Evolutionary conservation across 2,888 invertebrate genomes (phyloP).

Genomic region (Melolontha melolontha): DNA sequence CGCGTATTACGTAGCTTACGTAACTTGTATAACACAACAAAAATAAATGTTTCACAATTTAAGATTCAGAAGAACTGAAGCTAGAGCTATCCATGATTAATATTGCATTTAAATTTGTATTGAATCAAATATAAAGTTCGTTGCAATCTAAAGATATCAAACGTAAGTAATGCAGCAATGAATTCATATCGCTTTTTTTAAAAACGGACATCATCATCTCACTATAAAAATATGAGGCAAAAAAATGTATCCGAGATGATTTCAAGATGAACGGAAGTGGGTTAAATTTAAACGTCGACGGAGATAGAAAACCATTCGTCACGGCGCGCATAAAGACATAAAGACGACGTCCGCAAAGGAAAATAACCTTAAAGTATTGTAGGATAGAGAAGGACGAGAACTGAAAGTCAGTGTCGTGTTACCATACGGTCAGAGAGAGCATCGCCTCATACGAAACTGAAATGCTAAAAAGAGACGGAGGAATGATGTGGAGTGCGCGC

Average conservation of each 20-base stretch:
- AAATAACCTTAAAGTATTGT: not conserved
- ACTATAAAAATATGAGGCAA: slow-evolving; percentile 32
- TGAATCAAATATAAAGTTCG: no score
- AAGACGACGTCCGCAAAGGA: slow-evolving; percentile 24
- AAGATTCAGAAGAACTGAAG: no score
- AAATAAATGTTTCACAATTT: no score
- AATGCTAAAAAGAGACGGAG: slow-evolving; percentile 26
- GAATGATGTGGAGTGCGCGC: slow-evolving; percentile 61
- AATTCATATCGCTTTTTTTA: no score
- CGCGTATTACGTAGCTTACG: no score
- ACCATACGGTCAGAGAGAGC: slow-evolving; percentile 28
- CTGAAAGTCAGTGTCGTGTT: slow-evolving; percentile 5
- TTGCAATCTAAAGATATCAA: no score
- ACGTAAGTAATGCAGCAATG: no score
- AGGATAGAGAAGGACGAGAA: slow-evolving; percentile 1
- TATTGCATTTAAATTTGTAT: no score
- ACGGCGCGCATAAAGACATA: slow-evolving; percentile 16
- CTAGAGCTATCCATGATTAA: no score
- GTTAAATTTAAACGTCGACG: slow-evolving; percentile 37
- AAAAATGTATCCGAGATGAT: slow-evolving; percentile 27
- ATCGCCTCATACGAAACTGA: not conserved
- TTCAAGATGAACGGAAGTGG: slow-evolving; percentile 37
- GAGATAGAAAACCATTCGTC: slow-evolving; percentile 21
- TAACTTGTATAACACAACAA: no score
- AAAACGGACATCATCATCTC: not conserved